Evolutionary conservation across 2,888 invertebrate species (phyloP).

Genomic region (Synergus laeviventris): DNA sequence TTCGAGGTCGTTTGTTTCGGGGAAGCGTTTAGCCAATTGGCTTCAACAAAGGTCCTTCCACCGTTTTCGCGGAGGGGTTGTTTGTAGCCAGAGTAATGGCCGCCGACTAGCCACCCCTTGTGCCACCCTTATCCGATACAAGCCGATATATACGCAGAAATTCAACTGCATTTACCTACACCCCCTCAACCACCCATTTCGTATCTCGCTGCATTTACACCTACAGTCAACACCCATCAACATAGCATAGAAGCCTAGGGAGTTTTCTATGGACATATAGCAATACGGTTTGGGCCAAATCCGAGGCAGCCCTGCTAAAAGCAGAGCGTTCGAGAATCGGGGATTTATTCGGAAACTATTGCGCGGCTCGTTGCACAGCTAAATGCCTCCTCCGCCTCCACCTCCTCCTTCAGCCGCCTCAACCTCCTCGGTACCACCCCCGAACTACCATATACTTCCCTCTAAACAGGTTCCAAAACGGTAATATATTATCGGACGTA

Average conservation of each 20-base stretch:
- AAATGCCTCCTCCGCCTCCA: constrained; percentile 55
- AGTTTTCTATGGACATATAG: constrained; percentile 48
- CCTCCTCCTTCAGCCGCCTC: constrained; percentile 52
- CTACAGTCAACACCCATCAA: not conserved
- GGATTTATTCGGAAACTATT: constrained; percentile 75
- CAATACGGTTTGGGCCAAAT: constrained; percentile 60
- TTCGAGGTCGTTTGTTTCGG: constrained; percentile 68
- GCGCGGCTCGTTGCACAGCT: constrained; percentile 55
- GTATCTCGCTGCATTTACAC: constrained; percentile 8
- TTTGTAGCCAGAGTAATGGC: constrained; percentile 73
- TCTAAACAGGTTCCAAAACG: constrained; percentile 72
- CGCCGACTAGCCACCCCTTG: constrained; percentile 57
- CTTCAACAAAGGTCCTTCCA: constrained; percentile 70
- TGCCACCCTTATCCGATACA: constrained; percentile 52
- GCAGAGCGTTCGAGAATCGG: constrained; percentile 72
- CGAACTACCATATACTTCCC: constrained; percentile 50
- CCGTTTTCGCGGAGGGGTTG: constrained; percentile 69
- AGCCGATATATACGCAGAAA: constrained; percentile 51
- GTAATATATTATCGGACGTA: constrained; percentile 74
- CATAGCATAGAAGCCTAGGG: constrained; percentile 1
- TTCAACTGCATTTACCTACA: constrained; percentile 6
- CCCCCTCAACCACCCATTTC: not conserved
- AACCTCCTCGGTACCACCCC: constrained; percentile 49
- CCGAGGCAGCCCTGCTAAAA: constrained; percentile 69
- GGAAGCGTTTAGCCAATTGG: constrained; percentile 72